These are phyloP conservation scores for Rhagoletis pomonella DNA, from an alignment of 1,140 invertebrate genomes.

Conservation along the genomic window DNA sequence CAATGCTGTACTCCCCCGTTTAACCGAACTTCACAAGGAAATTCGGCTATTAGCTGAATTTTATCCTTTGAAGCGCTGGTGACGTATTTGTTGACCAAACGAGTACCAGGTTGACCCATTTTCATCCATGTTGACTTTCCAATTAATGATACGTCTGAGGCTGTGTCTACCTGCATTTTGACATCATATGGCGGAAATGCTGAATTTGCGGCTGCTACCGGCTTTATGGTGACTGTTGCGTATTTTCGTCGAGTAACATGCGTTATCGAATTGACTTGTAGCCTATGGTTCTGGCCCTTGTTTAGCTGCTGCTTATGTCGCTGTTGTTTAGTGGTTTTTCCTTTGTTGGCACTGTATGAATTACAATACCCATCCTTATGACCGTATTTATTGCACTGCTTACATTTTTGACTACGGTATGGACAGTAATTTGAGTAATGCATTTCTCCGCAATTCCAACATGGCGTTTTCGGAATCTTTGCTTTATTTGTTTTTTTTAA, in stretches of 20 bases:
- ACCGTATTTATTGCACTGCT: neutral
- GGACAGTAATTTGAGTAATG: neutral
- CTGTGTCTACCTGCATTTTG: conserved; percentile 32
- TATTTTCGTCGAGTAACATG: neutral
- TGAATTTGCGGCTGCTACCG: neutral
- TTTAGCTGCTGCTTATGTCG: neutral
- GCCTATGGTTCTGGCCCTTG: neutral
- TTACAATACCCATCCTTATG: neutral
- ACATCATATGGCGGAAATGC: neutral
- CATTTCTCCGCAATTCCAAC: conserved; percentile 1
- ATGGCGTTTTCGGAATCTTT: neutral
- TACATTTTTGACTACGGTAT: neutral
- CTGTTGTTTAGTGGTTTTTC: neutral
- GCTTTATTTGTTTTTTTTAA: neutral
- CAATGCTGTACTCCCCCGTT: conserved; percentile 31
- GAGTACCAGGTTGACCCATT: conserved; percentile 20
- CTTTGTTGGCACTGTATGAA: neutral
- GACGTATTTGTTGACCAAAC: neutral
- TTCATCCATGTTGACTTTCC: neutral
- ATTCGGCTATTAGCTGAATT: conserved; percentile 35
- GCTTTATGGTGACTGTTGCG: conserved; percentile 3
- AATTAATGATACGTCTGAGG: conserved; percentile 18
- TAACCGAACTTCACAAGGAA: conserved; percentile 8
- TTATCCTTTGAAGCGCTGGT: conserved; percentile 8
- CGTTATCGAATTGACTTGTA: conserved; percentile 3